Evolutionary conservation across 2,113 vertebrate species (phyloP).

Genomic region (Petaurus breviceps): DNA sequence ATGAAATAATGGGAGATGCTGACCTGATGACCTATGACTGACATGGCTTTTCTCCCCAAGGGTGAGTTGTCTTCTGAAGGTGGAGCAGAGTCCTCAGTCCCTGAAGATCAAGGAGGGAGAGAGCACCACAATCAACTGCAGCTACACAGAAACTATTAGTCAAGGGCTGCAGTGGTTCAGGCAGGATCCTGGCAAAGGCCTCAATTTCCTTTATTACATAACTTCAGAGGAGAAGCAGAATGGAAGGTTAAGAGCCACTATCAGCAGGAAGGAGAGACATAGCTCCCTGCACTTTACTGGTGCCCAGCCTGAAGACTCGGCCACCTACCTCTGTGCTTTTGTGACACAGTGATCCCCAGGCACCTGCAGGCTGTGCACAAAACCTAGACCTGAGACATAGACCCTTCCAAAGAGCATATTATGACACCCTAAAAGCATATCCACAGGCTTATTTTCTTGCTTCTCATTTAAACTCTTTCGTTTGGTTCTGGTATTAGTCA

Average conservation of each 20-base stretch:
- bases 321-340: constrained; percentile 63
- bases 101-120: constrained; percentile 22
- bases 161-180: constrained; percentile 45
- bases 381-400: not conserved
- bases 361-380: not conserved
- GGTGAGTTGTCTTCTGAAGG: constrained; percentile 47
- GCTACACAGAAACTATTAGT: not conserved
- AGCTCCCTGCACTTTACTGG: constrained; percentile 34
- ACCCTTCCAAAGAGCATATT: accelerated
- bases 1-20: not conserved
- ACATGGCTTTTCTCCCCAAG: constrained; percentile 35
- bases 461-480: not conserved
- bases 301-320: constrained; percentile 40
- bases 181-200: constrained; percentile 38
- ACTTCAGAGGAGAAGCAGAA: not conserved
- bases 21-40: not conserved
- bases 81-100: constrained; percentile 40
- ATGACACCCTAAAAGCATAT: not conserved
- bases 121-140: constrained; percentile 2
- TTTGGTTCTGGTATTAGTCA: not conserved
- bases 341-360: constrained; percentile 17
- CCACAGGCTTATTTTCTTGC: not conserved
- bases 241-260: not conserved
- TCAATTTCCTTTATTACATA: not conserved
- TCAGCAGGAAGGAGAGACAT: accelerated